A percentile compares a stretch with the other conserved stretches of the same genome.
phyloP scores from a whole-genome alignment of 2,113 vertebrate species.

The Sisor rabdophorus region DNA sequence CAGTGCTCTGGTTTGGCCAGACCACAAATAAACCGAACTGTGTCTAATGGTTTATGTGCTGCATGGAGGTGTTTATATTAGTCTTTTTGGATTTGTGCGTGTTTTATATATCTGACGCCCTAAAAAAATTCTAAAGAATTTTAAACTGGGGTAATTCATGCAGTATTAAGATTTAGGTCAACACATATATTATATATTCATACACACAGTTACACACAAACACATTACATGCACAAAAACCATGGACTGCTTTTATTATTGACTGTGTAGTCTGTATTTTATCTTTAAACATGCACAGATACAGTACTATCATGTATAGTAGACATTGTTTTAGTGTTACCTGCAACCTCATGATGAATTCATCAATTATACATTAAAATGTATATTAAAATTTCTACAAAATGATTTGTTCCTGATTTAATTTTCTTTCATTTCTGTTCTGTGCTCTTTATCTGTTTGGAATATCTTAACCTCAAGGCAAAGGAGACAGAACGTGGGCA shows the following conservation, averaged over 20 bases:
- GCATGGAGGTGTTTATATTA: background rate
- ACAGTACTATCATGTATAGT: background rate
- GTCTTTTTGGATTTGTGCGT: background rate
- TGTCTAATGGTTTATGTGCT: background rate
- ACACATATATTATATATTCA: background rate
- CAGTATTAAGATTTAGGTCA: constrained; percentile 63
- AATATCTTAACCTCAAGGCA: background rate
- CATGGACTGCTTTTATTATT: background rate
- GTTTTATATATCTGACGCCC: constrained; percentile 23
- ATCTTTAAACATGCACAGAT: background rate
- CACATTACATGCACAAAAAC: background rate
- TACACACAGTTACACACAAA: background rate
- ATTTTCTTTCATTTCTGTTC: background rate
- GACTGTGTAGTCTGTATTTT: background rate
- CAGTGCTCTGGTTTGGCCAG: background rate
- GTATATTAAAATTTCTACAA: too few species aligned
- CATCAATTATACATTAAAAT: too few species aligned
- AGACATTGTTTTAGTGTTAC: background rate
- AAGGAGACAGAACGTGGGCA: background rate
- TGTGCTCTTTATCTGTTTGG: background rate
- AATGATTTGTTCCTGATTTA: too few species aligned
- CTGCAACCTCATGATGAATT: background rate
- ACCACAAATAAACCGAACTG: background rate
- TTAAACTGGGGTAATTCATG: constrained; percentile 61
- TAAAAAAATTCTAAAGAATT: too few species aligned